Evolutionary conservation across 2,888 invertebrate genomes (phyloP).

Genomic region (Leptothorax acervorum): DNA sequence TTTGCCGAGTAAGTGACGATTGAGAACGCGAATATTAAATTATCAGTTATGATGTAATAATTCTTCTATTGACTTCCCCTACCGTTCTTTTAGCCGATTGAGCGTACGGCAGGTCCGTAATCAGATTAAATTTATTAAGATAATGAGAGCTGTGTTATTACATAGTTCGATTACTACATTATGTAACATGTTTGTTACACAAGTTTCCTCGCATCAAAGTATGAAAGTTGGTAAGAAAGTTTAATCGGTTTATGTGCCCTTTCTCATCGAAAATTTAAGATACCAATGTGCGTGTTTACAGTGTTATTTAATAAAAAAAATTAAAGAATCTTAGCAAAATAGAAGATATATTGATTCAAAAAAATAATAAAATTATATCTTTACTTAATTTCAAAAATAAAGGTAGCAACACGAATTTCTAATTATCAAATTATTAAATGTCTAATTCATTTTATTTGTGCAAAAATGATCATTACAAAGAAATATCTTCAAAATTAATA

Average conservation of each 20-base stretch:
- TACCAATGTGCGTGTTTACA: neutral
- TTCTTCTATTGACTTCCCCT: neutral
- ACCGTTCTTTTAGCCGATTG: neutral
- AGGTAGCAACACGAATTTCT: too few relatives aligned
- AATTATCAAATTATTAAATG: neutral
- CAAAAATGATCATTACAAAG: neutral
- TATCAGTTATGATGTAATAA: slow-evolving; percentile 20
- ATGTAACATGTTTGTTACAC: neutral
- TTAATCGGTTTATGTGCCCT: slow-evolving; percentile 3
- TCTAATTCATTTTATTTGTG: neutral
- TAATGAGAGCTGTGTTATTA: neutral
- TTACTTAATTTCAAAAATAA: neutral
- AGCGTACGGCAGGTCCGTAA: neutral
- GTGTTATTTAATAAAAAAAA: neutral
- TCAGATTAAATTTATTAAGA: neutral
- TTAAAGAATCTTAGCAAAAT: neutral
- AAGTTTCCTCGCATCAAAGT: neutral
- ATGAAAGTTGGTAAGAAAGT: slow-evolving; percentile 8
- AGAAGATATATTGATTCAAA: neutral
- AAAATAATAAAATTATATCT: neutral
- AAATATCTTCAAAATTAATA: neutral
- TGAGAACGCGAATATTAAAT: slow-evolving; percentile 36
- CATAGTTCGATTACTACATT: neutral
- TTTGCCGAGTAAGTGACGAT: neutral
- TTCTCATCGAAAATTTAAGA: neutral